Percentiles rank a stretch among this genome's conserved stretches.
These are phyloP conservation scores for Taphrorychus bicolor DNA, from an alignment of 2,888 invertebrate species.

Conservation along the genomic window DNA sequence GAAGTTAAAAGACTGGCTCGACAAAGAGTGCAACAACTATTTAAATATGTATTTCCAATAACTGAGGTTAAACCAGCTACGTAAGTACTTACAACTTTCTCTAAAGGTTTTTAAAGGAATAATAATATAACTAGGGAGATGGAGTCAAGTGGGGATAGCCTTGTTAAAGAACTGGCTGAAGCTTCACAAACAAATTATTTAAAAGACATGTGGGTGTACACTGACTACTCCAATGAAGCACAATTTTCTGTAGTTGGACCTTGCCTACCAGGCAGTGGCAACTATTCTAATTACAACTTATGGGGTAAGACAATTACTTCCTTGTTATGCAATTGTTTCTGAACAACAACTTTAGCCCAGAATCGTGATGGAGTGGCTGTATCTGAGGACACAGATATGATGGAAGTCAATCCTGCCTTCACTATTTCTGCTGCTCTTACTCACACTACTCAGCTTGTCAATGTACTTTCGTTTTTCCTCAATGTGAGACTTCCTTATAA, in stretches of 20 bases:
- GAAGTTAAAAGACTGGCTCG: constrained; percentile 67
- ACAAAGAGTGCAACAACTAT: constrained; percentile 67
- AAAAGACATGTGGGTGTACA: constrained; percentile 80
- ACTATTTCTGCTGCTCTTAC: constrained; percentile 82
- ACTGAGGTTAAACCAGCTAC: constrained; percentile 62
- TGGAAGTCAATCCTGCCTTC: constrained; percentile 73
- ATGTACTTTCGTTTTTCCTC: constrained; percentile 82
- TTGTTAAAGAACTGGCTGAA: constrained; percentile 65
- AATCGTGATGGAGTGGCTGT: constrained; percentile 63
- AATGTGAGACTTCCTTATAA: constrained; percentile 82
- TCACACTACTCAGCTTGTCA: constrained; percentile 84
- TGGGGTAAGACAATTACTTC: constrained; percentile 69
- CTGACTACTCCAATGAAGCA: constrained; percentile 72
- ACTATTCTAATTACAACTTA: constrained; percentile 78
- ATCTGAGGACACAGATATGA: constrained; percentile 63
- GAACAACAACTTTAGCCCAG: constrained; percentile 62
- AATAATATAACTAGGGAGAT: constrained; percentile 38
- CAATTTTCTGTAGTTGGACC: constrained; percentile 85
- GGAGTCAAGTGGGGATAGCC: constrained; percentile 52
- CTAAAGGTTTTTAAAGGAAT: background rate
- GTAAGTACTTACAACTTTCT: constrained; percentile 53
- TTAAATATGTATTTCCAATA: constrained; percentile 75
- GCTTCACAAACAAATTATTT: constrained; percentile 82
- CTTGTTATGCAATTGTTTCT: constrained; percentile 8
- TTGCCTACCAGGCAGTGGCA: constrained; percentile 81